Conservation (phyloP, 2,797 vertebrate genomes). For the Microctenopoma steveboyesi region DNA sequence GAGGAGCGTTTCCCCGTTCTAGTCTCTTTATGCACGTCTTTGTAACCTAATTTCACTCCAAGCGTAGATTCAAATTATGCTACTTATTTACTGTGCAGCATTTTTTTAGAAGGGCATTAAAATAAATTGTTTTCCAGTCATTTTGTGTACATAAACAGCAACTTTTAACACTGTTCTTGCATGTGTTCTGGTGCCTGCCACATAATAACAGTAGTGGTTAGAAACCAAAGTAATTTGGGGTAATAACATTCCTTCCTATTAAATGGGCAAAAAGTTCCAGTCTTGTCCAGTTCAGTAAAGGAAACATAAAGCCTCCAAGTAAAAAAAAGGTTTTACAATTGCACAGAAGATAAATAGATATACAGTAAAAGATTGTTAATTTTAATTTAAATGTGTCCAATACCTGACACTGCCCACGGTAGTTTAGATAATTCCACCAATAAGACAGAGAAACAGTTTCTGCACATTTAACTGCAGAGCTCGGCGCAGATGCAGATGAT, state of each 20-base stretch:
- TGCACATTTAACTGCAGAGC: neutral
- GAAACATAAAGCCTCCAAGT: neutral
- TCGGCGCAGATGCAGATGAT: conserved; percentile 10
- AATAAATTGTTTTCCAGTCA: conserved; percentile 23
- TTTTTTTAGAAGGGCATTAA: conserved; percentile 37
- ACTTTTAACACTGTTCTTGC: conserved; percentile 24
- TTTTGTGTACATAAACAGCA: conserved; percentile 5
- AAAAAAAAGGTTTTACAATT: neutral
- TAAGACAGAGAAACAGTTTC: no score
- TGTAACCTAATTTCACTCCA: conserved; percentile 6
- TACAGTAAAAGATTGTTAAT: neutral
- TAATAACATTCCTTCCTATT: conserved; percentile 32
- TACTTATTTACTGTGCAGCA: conserved; percentile 32
- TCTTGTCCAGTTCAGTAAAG: neutral
- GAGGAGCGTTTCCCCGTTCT: neutral
- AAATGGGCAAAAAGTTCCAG: conserved; percentile 33
- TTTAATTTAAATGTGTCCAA: neutral
- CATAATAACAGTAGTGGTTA: conserved; percentile 31
- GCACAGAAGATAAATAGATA: neutral
- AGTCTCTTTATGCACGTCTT: neutral
- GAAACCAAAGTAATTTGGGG: conserved; percentile 38
- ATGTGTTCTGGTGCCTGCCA: conserved; percentile 17
- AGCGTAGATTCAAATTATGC: conserved; percentile 17
- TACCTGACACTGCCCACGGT: neutral
- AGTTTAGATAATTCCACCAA: neutral